Evolutionary conservation across 2,113 vertebrate genomes (phyloP).

Genomic region (Parus major): DNA sequence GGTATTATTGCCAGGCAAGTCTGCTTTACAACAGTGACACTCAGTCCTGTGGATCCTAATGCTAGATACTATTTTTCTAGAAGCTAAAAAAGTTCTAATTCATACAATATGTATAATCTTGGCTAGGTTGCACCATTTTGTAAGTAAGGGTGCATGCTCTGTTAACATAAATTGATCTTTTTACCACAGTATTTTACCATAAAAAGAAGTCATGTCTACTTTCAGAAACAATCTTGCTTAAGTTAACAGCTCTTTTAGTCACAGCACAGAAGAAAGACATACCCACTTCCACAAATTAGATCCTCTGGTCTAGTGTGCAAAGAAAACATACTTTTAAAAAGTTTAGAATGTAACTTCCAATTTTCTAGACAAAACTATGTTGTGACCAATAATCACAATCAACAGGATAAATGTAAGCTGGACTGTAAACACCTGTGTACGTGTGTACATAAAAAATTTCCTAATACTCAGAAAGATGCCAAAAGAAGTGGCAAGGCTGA

Average conservation of each 20-base stretch:
- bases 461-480: not conserved
- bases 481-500: not conserved
- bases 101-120: not conserved
- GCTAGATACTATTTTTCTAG: not conserved
- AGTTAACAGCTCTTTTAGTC: not conserved
- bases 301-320: not conserved
- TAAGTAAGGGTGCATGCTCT: not conserved
- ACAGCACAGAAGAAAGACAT: not conserved
- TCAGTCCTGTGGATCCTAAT: not conserved
- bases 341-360: not conserved
- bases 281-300: not conserved
- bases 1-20: not conserved
- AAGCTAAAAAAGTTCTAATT: not conserved
- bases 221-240: not conserved
- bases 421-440: not conserved
- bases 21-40: not conserved
- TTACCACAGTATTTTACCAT: not conserved
- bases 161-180: not conserved
- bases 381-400: not conserved
- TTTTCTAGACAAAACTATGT: not conserved
- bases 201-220: not conserved
- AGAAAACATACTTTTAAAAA: not conserved
- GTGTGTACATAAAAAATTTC: not conserved
- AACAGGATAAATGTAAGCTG: not conserved
- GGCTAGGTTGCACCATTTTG: not conserved